Percentiles rank a stretch among this genome's conserved stretches.
phyloP scores from a whole-genome alignment of 1,140 invertebrate species.

The Micrasema minimum region DNA sequence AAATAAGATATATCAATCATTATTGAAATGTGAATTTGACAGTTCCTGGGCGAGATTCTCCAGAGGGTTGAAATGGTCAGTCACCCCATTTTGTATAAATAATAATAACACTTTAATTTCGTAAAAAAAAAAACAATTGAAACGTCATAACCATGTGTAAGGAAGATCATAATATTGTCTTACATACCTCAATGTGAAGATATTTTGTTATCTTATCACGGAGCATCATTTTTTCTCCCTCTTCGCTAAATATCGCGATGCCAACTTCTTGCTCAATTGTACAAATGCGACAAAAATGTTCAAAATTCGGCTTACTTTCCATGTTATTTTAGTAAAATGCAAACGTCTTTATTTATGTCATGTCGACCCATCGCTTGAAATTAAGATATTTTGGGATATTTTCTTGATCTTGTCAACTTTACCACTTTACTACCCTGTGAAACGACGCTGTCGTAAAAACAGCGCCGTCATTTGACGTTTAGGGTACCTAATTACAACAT shows the following conservation, averaged over 20 bases:
- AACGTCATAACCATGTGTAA: too few species aligned
- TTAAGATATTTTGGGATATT: conserved; percentile 39
- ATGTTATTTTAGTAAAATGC: conserved; percentile 28
- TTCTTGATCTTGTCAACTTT: conserved; percentile 49
- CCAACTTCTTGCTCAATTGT: conserved; percentile 63
- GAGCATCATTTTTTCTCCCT: conserved; percentile 63
- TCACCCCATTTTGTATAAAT: too few species aligned
- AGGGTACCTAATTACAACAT: conserved; percentile 23
- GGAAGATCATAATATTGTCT: too few species aligned
- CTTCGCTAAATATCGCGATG: conserved; percentile 63
- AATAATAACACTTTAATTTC: too few species aligned
- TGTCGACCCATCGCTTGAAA: conserved; percentile 40
- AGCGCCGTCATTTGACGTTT: conserved; percentile 39
- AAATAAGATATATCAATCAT: too few species aligned
- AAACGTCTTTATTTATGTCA: conserved; percentile 24
- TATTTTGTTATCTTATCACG: conserved; percentile 63
- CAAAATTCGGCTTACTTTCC: conserved; percentile 55
- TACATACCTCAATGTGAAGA: conserved; percentile 62
- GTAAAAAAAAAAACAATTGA: too few species aligned
- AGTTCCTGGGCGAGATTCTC: too few species aligned
- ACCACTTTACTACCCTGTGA: conserved; percentile 30
- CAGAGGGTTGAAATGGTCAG: too few species aligned
- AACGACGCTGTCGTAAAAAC: conserved; percentile 41
- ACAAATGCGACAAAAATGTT: conserved; percentile 63
- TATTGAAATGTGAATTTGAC: too few species aligned